These are phyloP conservation scores for Prunella fulvescens DNA, from an alignment of 2,113 vertebrate species.

Conservation along the genomic window DNA sequence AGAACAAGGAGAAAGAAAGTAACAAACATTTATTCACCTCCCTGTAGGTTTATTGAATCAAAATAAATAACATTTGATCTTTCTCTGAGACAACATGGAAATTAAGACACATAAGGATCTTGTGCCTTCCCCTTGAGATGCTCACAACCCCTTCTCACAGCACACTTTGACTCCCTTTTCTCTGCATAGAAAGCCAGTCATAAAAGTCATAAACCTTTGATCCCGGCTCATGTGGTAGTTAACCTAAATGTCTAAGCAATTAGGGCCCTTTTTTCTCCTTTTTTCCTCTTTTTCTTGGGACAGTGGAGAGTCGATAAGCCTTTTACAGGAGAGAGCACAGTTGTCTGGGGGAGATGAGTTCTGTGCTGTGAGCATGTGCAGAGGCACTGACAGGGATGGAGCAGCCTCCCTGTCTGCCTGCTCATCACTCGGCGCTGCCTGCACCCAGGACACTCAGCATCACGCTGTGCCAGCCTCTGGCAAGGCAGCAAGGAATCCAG, in stretches of 20 bases:
- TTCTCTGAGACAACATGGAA: neutral
- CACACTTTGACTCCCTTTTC: neutral
- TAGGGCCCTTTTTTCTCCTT: accelerated
- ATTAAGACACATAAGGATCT: neutral
- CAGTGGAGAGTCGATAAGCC: neutral
- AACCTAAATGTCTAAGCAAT: neutral
- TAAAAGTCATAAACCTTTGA: neutral
- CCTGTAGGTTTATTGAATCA: neutral
- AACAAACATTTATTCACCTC: constrained; percentile 26
- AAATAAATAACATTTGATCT: constrained; percentile 28
- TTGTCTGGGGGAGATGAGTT: neutral
- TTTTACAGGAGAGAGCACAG: neutral
- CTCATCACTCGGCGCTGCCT: accelerated
- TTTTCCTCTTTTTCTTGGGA: neutral
- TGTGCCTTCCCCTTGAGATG: neutral
- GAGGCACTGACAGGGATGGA: neutral
- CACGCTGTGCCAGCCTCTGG: accelerated
- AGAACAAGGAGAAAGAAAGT: constrained; percentile 1
- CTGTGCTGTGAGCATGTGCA: neutral
- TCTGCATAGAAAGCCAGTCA: neutral
- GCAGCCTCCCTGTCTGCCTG: neutral
- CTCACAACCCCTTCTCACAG: neutral
- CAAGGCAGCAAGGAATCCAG: neutral
- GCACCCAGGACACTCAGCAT: neutral
- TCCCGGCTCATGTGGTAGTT: neutral